Evolutionary conservation across 1,140 invertebrate species (phyloP).

Genomic region (Zaprionus africanus): DNA sequence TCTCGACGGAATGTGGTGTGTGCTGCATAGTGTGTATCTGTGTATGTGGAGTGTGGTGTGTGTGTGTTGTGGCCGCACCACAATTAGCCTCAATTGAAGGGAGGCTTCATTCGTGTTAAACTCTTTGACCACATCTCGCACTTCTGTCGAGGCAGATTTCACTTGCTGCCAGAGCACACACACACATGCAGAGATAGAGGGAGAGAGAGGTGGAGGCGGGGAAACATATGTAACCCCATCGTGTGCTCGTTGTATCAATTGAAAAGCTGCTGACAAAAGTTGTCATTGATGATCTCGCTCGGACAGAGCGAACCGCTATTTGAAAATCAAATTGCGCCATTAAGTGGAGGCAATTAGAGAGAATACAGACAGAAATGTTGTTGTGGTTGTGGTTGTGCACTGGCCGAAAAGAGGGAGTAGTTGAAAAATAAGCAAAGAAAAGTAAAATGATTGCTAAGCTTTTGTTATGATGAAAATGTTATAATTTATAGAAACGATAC

Average conservation of each 20-base stretch:
- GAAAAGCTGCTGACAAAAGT: conserved; percentile 82
- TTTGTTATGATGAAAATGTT: no score
- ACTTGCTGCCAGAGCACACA: conserved; percentile 14
- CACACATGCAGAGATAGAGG: neutral
- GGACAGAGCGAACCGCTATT: conserved; percentile 48
- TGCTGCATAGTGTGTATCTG: conserved; percentile 13
- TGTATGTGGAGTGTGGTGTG: conserved; percentile 5
- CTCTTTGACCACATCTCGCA: conserved; percentile 77
- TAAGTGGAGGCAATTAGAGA: conserved; percentile 76
- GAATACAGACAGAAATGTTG: conserved; percentile 25
- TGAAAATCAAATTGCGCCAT: conserved; percentile 79
- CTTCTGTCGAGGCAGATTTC: conserved; percentile 55
- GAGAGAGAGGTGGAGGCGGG: no score
- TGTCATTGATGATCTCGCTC: conserved; percentile 68
- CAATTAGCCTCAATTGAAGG: conserved; percentile 80
- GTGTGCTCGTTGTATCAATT: conserved; percentile 54
- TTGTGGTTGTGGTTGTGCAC: conserved; percentile 16
- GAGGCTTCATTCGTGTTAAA: conserved; percentile 78
- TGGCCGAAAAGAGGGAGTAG: neutral
- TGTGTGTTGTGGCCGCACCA: conserved; percentile 51
- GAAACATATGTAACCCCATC: conserved; percentile 3
- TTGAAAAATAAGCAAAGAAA: no score
- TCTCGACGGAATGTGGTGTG: conserved; percentile 23
- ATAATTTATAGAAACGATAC: no score
- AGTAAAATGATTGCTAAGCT: no score